Conservation (phyloP, 2,113 vertebrate species). For the Oxyruncus cristatus region DNA sequence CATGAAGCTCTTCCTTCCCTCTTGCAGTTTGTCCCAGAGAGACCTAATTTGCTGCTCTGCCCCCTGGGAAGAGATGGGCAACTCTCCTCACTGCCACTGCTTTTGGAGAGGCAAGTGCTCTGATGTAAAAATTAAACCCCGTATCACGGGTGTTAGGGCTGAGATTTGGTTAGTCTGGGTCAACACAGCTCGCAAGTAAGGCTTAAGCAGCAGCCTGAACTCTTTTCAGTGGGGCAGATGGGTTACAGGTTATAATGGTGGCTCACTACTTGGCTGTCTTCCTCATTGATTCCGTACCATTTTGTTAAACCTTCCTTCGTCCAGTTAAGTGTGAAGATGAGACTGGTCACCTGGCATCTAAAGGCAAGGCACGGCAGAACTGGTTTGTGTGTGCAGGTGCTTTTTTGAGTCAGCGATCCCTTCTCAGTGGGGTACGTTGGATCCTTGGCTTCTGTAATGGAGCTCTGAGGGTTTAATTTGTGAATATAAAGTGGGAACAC, state of each 20-base stretch:
- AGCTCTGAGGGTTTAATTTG: not conserved
- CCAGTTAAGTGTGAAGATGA: not conserved
- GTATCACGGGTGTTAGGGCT: not conserved
- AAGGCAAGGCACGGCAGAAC: not conserved
- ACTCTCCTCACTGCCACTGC: too few relatives aligned
- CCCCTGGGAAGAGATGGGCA: not conserved
- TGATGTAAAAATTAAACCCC: not conserved
- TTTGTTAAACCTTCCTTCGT: not conserved
- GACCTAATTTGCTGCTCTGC: not conserved
- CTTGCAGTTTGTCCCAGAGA: not conserved
- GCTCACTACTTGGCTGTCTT: not conserved
- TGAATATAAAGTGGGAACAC: not conserved
- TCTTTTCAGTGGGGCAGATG: not conserved
- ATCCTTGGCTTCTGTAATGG: not conserved
- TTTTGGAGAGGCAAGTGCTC: not conserved
- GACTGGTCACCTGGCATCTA: not conserved
- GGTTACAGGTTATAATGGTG: not conserved
- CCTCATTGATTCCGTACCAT: not conserved
- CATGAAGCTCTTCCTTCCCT: not conserved
- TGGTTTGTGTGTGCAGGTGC: not conserved
- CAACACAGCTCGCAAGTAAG: not conserved
- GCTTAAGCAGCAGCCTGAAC: not conserved
- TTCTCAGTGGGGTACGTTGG: not conserved
- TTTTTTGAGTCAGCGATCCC: not conserved
- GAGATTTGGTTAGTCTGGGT: not conserved